Evolutionary conservation across 2,888 invertebrate species (phyloP).

Genomic region (Euclidia mi): DNA sequence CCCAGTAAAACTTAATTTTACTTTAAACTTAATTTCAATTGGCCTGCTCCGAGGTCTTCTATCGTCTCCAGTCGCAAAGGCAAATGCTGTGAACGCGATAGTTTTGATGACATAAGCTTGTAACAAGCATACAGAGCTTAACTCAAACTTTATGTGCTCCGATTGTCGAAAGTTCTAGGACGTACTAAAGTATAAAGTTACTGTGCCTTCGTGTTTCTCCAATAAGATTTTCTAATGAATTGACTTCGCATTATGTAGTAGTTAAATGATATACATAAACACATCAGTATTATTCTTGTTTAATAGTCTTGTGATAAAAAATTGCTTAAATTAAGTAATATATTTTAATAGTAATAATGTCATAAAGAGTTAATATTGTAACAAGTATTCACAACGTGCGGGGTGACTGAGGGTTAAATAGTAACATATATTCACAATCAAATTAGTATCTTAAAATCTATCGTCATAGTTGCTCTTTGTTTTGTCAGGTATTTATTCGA

Average conservation of each 20-base stretch:
- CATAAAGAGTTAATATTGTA: constrained; percentile 21
- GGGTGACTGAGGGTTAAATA: constrained; percentile 23
- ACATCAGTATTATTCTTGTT: constrained; percentile 36
- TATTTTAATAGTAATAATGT: constrained; percentile 35
- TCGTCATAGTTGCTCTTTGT: constrained; percentile 50
- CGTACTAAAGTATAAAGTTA: not conserved
- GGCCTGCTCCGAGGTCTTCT: too few species aligned
- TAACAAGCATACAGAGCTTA: too few species aligned
- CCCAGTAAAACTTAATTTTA: too few species aligned
- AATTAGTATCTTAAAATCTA: constrained; percentile 33
- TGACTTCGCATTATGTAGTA: not conserved
- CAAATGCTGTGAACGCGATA: too few species aligned
- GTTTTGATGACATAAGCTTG: too few species aligned
- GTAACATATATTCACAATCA: constrained; percentile 29
- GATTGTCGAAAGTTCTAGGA: constrained; percentile 1
- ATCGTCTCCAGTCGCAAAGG: too few species aligned
- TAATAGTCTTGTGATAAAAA: constrained; percentile 53
- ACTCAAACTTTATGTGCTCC: too few species aligned
- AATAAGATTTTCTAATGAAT: constrained; percentile 1
- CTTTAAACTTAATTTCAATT: too few species aligned
- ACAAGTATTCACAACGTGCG: constrained; percentile 52
- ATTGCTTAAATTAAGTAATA: constrained; percentile 28
- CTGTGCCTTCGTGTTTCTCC: not conserved
- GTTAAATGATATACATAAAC: not conserved
- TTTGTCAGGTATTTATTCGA: constrained; percentile 75